Conservation (phyloP, 2,113 vertebrate genomes). For the Notarius quadriscutis region DNA sequence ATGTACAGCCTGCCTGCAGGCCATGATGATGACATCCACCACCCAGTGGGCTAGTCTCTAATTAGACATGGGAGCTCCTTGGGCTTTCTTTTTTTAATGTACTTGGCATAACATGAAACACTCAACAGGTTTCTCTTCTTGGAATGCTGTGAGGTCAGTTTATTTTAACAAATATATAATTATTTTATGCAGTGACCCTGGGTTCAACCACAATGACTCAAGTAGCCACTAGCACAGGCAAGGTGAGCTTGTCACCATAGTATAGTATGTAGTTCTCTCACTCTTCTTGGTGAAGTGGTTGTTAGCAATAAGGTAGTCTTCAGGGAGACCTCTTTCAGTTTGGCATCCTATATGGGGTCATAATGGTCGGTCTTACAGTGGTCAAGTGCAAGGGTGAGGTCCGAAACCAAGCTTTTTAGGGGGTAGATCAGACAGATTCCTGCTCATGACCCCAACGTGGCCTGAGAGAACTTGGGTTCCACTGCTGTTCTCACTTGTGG, state of each 20-base stretch:
- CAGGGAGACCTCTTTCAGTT: not conserved
- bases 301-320: not conserved
- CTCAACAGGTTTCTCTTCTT: conserved; percentile 1
- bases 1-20: not conserved
- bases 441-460: not conserved
- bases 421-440: not conserved
- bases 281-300: not conserved
- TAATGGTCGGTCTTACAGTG: not conserved
- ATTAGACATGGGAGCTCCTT: not conserved
- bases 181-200: not conserved
- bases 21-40: conserved; percentile 3
- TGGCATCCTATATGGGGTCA: not conserved
- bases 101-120: not conserved
- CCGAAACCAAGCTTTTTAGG: not conserved
- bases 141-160: not conserved
- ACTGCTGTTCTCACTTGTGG: not conserved
- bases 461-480: not conserved
- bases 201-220: not conserved
- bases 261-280: not conserved
- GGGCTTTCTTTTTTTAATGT: not conserved
- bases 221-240: not conserved
- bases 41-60: not conserved
- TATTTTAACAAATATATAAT: not conserved
- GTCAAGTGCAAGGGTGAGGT: not conserved
- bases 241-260: not conserved